Conservation (phyloP, 2,797 vertebrate genomes). For the Sparidentex hasta region DNA sequence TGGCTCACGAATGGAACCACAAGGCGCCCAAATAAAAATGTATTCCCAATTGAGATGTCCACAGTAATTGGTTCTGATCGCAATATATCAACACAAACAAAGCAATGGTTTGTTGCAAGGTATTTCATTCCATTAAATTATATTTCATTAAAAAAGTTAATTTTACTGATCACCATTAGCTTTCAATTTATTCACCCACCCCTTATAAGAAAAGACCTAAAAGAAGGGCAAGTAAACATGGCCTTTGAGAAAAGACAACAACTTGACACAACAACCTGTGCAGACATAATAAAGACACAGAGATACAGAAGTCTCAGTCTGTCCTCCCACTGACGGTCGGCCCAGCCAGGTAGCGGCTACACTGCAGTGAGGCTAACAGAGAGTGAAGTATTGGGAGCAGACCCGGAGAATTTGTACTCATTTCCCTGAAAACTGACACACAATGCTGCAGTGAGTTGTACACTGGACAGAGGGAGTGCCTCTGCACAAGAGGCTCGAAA, state of each 20-base stretch:
- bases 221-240: not conserved
- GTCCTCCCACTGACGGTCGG: not conserved
- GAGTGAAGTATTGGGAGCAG: not conserved
- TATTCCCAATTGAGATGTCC: too few species aligned
- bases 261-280: not conserved
- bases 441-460: not conserved
- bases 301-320: constrained; percentile 12
- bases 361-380: not conserved
- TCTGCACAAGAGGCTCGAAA: not conserved
- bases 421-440: not conserved
- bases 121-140: too few species aligned
- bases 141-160: too few species aligned
- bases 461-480: constrained; percentile 2
- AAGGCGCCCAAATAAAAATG: too few species aligned
- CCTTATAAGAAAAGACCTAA: not conserved
- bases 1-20: too few species aligned
- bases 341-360: not conserved
- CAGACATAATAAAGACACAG: not conserved
- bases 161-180: too few species aligned
- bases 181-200: too few species aligned
- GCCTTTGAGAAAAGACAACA: not conserved
- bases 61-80: too few species aligned
- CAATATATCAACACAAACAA: too few species aligned
- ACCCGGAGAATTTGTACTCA: constrained; percentile 1
- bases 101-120: too few species aligned